A percentile compares a stretch with the other conserved stretches of the same genome.
phyloP scores from a whole-genome alignment of 2,113 vertebrate species.

The Carassius gibelio region DNA sequence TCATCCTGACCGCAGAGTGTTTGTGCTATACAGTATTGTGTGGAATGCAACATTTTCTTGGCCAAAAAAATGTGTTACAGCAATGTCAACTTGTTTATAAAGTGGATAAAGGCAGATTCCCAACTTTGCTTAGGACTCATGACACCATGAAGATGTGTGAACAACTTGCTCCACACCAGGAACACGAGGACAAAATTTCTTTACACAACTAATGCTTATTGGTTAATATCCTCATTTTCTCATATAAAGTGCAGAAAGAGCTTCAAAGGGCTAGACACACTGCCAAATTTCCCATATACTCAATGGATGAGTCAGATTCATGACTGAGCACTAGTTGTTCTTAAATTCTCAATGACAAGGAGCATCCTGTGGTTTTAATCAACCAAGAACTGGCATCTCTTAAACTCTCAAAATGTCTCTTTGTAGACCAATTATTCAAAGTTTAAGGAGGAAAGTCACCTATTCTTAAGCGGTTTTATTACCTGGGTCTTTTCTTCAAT shows the following conservation, averaged over 20 bases:
- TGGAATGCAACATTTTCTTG: not conserved
- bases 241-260: not conserved
- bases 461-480: not conserved
- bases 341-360: slow-evolving; percentile 2
- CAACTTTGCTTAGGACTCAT: not conserved
- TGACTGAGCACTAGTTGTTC: not conserved
- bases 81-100: not conserved
- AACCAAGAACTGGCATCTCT: not conserved
- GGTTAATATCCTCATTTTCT: not conserved
- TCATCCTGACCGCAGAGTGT: not conserved
- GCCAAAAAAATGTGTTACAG: not conserved
- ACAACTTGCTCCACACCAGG: not conserved
- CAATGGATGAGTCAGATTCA: not conserved
- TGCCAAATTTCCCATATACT: not conserved
- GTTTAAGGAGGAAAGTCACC: not conserved
- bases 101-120: not conserved
- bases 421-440: not conserved
- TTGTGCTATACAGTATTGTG: not conserved
- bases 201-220: too few relatives aligned
- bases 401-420: not conserved
- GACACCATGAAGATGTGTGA: not conserved
- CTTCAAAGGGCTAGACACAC: not conserved
- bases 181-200: not conserved
- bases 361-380: not conserved
- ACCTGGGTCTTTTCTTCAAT: not conserved